These are phyloP conservation scores for Enchytraeus crypticus DNA, from an alignment of 2,888 invertebrate genomes.

Conservation along the genomic window DNA sequence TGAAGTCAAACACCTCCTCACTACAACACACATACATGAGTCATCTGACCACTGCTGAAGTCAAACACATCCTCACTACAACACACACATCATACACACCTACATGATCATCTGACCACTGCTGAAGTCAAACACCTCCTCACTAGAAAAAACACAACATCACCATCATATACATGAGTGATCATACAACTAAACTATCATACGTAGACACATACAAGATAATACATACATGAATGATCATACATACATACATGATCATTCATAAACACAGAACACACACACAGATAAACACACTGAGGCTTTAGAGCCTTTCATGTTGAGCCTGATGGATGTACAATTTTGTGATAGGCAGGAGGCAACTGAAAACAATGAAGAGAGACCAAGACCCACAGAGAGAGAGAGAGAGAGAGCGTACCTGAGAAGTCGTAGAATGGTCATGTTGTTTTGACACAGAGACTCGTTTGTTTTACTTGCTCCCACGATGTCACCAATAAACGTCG, in stretches of 20 bases:
- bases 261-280: no score
- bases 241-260: no score
- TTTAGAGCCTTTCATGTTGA: no score
- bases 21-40: conserved; percentile 77
- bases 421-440: conserved; percentile 94
- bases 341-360: no score
- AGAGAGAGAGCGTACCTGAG: conserved; percentile 60
- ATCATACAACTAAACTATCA: conserved; percentile 94
- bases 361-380: no score
- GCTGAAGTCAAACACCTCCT: conserved; percentile 98
- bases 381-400: no score
- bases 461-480: conserved; percentile 98
- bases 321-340: no score
- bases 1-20: conserved; percentile 98
- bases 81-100: conserved; percentile 91
- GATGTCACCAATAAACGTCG: conserved; percentile 95
- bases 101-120: conserved; percentile 96
- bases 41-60: conserved; percentile 93
- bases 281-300: no score
- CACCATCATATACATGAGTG: no score
- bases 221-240: no score
- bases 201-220: no score
- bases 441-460: conserved; percentile 97
- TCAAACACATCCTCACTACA: conserved; percentile 93
- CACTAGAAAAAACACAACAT: conserved; percentile 60